Percentiles rank a stretch among this genome's conserved stretches.
These are phyloP conservation scores for Hippopotamyrus pictus DNA, from an alignment of 2,797 vertebrate genomes.

Conservation along the genomic window DNA sequence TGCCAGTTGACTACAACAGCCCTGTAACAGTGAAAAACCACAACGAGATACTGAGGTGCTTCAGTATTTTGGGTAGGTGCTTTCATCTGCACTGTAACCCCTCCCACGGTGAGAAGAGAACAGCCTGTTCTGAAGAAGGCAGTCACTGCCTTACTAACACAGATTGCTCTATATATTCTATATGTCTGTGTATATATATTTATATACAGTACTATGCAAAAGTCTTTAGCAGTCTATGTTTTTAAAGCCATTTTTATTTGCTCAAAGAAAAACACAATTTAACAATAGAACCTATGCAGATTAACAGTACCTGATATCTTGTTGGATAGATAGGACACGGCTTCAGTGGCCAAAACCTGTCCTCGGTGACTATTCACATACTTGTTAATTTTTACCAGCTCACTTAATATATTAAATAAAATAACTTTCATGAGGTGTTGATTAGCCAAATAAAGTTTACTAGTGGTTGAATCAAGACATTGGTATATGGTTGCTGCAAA, in stretches of 20 bases:
- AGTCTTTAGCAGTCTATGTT: neutral
- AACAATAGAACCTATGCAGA: neutral
- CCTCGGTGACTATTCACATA: neutral
- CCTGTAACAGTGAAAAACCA: slow-evolving; percentile 76
- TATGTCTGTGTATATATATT: neutral
- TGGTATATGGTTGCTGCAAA: neutral
- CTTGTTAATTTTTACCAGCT: neutral
- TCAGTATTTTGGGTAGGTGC: slow-evolving; percentile 77
- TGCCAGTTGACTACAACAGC: slow-evolving; percentile 69
- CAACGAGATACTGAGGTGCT: slow-evolving; percentile 84
- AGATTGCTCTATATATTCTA: neutral
- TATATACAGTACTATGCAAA: neutral
- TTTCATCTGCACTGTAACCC: neutral
- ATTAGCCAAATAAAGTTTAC: neutral
- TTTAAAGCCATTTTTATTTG: neutral
- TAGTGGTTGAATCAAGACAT: neutral
- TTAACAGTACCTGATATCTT: neutral
- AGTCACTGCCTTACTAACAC: neutral
- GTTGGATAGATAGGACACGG: neutral
- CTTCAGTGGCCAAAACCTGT: neutral
- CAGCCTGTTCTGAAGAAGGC: neutral
- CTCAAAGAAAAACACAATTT: neutral
- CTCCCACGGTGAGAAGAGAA: neutral
- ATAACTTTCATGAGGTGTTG: neutral
- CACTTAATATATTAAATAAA: neutral